A percentile compares a stretch with the other conserved stretches of the same genome.
Conservation (phyloP, 2,113 vertebrate species). For the Ariopsis seemanni region DNA sequence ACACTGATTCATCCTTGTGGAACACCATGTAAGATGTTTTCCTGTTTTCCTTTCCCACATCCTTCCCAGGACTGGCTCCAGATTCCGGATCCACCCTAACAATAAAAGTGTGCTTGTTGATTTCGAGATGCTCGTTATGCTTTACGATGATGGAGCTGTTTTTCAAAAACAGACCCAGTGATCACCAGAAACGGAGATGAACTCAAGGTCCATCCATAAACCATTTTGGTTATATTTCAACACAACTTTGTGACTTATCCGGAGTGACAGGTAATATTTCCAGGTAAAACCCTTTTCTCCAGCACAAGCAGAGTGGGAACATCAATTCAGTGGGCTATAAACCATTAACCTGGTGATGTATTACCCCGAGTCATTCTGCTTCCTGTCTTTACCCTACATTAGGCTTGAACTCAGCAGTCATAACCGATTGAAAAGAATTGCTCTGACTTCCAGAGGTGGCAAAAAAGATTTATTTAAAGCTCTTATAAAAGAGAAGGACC, state of each 20-base stretch:
- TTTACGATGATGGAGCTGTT: background rate
- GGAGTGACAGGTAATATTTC: background rate
- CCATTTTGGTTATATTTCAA: background rate
- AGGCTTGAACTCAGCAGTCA: background rate
- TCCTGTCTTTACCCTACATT: background rate
- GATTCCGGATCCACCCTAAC: background rate
- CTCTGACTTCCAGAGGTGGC: background rate
- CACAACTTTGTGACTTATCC: background rate
- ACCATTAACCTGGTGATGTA: background rate
- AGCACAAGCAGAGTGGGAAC: background rate
- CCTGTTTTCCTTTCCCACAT: background rate
- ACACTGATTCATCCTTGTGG: background rate
- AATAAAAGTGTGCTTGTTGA: background rate
- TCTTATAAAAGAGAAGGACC: constrained; percentile 2
- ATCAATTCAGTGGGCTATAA: background rate
- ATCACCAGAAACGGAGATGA: too few species aligned
- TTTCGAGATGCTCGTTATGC: too few species aligned
- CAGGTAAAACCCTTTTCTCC: background rate
- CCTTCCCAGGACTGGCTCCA: background rate
- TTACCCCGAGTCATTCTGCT: background rate
- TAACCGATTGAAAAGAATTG: background rate
- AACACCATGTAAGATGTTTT: background rate
- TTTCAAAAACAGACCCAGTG: background rate
- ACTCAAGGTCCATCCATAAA: too few species aligned
- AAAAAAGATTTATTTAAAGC: background rate